phyloP scores from a whole-genome alignment of 2,113 vertebrate genomes.

The Hydrolagus affinis region DNA sequence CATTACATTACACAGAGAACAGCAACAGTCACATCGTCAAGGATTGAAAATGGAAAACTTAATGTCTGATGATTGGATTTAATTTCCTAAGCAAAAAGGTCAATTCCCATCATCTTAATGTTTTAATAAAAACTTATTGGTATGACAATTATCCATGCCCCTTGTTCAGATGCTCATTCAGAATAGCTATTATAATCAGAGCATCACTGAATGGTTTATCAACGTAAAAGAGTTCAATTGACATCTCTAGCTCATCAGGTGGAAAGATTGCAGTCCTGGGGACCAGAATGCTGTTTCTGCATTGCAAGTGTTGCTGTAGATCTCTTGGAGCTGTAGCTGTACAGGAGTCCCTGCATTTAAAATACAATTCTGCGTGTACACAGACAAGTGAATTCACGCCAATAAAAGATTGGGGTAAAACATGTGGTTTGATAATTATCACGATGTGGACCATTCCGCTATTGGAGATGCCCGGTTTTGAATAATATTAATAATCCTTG shows the following conservation, averaged over 20 bases:
- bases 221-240: not conserved
- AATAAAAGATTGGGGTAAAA: no score
- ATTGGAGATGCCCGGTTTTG: no score
- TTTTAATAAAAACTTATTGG: not conserved
- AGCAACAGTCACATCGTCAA: not conserved
- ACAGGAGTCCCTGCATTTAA: not conserved
- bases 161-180: not conserved
- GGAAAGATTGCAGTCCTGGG: not conserved
- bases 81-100: conserved; percentile 13
- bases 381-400: not conserved
- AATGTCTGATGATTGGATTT: not conserved
- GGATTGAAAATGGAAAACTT: not conserved
- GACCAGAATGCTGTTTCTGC: not conserved
- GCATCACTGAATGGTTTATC: not conserved
- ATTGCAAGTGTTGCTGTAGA: not conserved
- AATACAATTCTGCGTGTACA: not conserved
- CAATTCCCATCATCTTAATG: not conserved
- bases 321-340: not conserved
- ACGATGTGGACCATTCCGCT: no score
- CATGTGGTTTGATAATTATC: no score
- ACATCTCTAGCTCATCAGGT: not conserved
- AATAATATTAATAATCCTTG: no score
- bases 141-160: not conserved
- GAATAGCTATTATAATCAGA: conserved; percentile 11
- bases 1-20: not conserved